A percentile compares a stretch with the other conserved stretches of the same genome.
These are phyloP conservation scores for Climacteris rufus DNA, from an alignment of 2,113 vertebrate genomes.

Conservation along the genomic window DNA sequence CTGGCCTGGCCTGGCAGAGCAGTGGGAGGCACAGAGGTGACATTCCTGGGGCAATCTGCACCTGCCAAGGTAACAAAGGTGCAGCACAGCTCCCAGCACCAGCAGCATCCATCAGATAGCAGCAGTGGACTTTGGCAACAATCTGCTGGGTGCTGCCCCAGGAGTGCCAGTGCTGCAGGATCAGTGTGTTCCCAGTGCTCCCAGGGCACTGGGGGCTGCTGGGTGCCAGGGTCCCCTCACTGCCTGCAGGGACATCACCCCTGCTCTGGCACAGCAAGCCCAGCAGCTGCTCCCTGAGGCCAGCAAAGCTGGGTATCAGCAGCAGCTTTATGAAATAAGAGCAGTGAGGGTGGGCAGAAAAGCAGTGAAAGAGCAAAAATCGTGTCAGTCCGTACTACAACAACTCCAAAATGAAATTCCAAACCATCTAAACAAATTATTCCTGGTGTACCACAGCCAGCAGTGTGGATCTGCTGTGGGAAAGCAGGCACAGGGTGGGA, in stretches of 20 bases:
- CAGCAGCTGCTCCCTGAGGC: neutral
- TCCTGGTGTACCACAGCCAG: neutral
- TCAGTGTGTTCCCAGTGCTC: too few relatives aligned
- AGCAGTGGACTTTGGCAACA: neutral
- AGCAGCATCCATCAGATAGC: neutral
- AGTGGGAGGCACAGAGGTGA: neutral
- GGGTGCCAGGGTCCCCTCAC: too few relatives aligned
- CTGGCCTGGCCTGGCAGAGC: too few relatives aligned
- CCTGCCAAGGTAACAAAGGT: neutral
- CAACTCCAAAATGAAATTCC: neutral
- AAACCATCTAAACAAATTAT: neutral
- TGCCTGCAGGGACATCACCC: too few relatives aligned
- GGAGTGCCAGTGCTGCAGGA: neutral
- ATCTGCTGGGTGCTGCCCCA: neutral
- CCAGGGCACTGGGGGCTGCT: too few relatives aligned
- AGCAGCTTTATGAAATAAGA: neutral
- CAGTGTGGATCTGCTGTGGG: neutral
- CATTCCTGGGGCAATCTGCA: neutral
- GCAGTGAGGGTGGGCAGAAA: neutral
- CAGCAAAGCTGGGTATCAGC: neutral
- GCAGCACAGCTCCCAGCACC: neutral
- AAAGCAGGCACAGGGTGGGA: neutral
- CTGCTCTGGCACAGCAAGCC: neutral
- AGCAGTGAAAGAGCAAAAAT: neutral
- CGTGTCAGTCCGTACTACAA: rapidly evolving